Base-by-base conservation (phyloP, 2,113 vertebrate genomes). In the Platysternon megacephalum region DNA sequence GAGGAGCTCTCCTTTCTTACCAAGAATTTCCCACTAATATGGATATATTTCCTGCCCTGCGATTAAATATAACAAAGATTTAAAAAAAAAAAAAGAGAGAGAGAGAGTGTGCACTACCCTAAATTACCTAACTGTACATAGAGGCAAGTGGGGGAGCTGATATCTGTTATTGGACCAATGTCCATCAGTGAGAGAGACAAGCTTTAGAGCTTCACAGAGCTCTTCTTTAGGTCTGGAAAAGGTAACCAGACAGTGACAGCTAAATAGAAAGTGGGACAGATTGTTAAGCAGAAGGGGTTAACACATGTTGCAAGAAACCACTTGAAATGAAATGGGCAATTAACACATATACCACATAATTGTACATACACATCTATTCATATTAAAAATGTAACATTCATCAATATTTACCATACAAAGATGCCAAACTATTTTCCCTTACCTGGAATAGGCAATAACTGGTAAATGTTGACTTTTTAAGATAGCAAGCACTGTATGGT, bases 21-120 rank as follows among this genome's bases (percentile, higher is more conserved):
- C 8, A 17, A 82, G 11, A 86, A 92, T 82, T 96, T 90, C 78
- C 89, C 26, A 90, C 42, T 29, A 26, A 90, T 44, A 83, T 1
- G 48, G 65, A 83, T 56, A 0, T 78, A 53, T 65, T 0, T 84
- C 42, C 79, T 29, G 21, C 7, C 48, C 49, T 39, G 92, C 13
- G 12, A 84, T n/a, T 55, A 84, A 92, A 82, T 3, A 82, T 11
- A 10, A 86, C 7, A 22, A 52, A 79, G 29, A 7, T 61, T 14
- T 11, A 28, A 11, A 56, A 61, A 52, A 84, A 11, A 48, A 51
- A 85, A n/a, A n/a, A n/a, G n/a, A n/a, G n/a, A n/a, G n/a, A n/a
- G n/a, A n/a, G 5, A 53, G 26, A 1, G 26, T 76, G n/a, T 19
- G 12, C 42, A 91, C 83, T 24, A 55, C 2, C 3, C 11, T 0